Evolutionary conservation across 2,888 invertebrate genomes (phyloP), one percentile per base, ranked within the genome.

Genomic region (Melinopterus prodromus): DNA sequence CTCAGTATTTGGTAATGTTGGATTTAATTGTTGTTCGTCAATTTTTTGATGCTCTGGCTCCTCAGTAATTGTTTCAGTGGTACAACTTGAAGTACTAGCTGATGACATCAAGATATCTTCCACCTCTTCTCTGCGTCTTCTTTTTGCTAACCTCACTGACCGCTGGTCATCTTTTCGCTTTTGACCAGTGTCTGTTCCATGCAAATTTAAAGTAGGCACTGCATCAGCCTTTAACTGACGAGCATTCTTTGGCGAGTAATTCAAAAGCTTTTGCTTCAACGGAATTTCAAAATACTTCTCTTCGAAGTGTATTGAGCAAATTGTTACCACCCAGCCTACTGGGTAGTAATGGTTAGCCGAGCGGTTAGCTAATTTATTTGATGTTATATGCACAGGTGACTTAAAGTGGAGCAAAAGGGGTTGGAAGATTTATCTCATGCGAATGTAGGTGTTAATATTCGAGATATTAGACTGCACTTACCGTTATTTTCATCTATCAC

Each of bases 281-380:
- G 74, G 74, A n/a, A 74, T 74, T 9, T 74, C 37, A 74, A 35
- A 74, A 26, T 37, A 74, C 35, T 74, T 74, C 37, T 36, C 74
- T 74, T 74, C 74, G 37, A 74, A 74, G 35, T 74, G 36, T 74
- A 74, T 74, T 74, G 36, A 74, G 74, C 74, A 74, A 36, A n/a
- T n/a, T n/a, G n/a, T n/a, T n/a, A n/a, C n/a, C n/a, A n/a, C n/a
- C n/a, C n/a, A n/a, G n/a, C n/a, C n/a, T n/a, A n/a, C n/a, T n/a
- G n/a, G n/a, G n/a, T n/a, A n/a, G n/a, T n/a, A n/a, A n/a, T n/a
- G n/a, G n/a, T n/a, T n/a, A n/a, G n/a, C n/a, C n/a, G n/a, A n/a
- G n/a, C n/a, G n/a, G n/a, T n/a, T n/a, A n/a, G n/a, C n/a, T n/a
- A n/a, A n/a, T n/a, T n/a, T n/a, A n/a, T n/a, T n/a, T n/a, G n/a